Base-by-base conservation (phyloP, 2,797 vertebrate genomes). In the Anguilla obscura region DNA sequence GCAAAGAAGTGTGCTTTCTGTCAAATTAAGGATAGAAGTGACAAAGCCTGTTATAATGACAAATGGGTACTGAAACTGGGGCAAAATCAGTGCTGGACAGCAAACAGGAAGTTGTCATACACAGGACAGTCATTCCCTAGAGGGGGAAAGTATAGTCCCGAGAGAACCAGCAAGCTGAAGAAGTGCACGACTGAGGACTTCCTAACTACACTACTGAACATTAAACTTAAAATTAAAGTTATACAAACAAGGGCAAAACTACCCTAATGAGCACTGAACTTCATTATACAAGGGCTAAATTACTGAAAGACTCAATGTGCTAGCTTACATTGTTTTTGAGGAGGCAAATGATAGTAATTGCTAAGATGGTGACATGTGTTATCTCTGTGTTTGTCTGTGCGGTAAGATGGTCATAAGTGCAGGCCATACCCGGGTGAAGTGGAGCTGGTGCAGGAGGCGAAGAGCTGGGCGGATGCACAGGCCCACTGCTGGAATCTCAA, bases 381-480 rank as follows among this genome's bases (percentile, higher is more conserved):
- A n/a, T n/a, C 1, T 60, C 8, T 85, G 6, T 80, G 16, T 36
- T 1, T 36, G 36, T 54, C 5, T 85, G 6, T 85, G 58, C 60
- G 40, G 12, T 18, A 7, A 8, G 10, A 33, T 74, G 14, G 54
- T n/a, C 54, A 2, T 27, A 76, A 18, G 27, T 84, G 69, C 63
- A 56, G 45, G 24, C 27, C 50, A 14, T 56, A 36, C 18, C 8
- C 3, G 85, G 66, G 48, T 4, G 33, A 21, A 0, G 0, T 93
- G 0, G 0, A 79, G 0, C 84, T 96, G 0, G 86, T 89, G 0
- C 9, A 86, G 0, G 0, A n/a, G 0, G 50, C 85, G 0, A 2
- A 0, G 0, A 88, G 86, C 80, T 96, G 96, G 96, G 36, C 36
- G 1, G 36, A 36, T 16, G 93, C 96, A 0, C 24, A 91, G 8